Percentiles rank a stretch among this genome's conserved stretches.
phyloP scores from a whole-genome alignment of 2,888 invertebrate species.

The Erebia epiphron region DNA sequence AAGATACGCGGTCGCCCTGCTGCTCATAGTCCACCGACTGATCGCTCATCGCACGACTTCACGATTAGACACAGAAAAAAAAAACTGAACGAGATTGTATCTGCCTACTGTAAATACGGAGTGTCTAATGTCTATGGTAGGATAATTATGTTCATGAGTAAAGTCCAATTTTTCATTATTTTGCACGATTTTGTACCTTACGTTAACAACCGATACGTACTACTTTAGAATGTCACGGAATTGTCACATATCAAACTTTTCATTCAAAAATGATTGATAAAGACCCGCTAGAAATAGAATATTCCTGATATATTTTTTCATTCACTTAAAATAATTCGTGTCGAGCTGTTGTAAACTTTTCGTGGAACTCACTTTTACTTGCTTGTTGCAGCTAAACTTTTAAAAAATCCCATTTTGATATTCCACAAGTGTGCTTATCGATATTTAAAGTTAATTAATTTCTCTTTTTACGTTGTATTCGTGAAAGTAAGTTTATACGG shows the following conservation, averaged over 20 bases:
- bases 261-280: neutral
- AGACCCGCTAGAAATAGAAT: neutral
- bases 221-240: neutral
- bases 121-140: neutral
- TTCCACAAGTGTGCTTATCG: neutral
- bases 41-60: too few relatives aligned
- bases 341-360: neutral
- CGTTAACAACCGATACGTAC: neutral
- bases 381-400: neutral
- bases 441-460: neutral
- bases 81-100: too few relatives aligned
- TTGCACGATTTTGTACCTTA: neutral
- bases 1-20: too few relatives aligned
- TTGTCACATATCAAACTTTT: neutral
- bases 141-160: neutral
- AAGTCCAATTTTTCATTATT: neutral
- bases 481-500: neutral
- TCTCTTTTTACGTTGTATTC: neutral
- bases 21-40: too few relatives aligned
- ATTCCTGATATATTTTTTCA: conserved; percentile 44
- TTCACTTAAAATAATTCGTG: neutral
- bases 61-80: too few relatives aligned
- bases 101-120: too few relatives aligned
- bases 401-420: neutral
- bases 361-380: neutral